A percentile compares a stretch with the other conserved stretches of the same genome.
phyloP scores from a whole-genome alignment of 2,797 vertebrate species.

The Enteromius mattozi region DNA sequence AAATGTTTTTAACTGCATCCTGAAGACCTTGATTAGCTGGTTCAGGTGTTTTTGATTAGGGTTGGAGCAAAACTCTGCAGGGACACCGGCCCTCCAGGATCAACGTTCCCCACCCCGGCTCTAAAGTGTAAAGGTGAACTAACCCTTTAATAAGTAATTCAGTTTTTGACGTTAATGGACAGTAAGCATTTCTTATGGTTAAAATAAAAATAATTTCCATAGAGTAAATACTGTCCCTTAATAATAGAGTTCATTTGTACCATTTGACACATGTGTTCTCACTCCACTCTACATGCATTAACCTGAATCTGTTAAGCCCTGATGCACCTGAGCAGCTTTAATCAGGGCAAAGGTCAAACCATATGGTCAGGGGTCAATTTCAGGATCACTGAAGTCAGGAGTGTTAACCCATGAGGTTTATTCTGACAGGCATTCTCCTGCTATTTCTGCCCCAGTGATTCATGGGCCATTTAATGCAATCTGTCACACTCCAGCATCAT shows the following conservation, averaged over 20 bases:
- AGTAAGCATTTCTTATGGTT: not conserved
- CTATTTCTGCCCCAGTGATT: conserved; percentile 54
- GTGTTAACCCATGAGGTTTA: conserved; percentile 53
- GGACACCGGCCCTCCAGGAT: too few species aligned
- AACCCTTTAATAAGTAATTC: too few species aligned
- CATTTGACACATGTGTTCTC: not conserved
- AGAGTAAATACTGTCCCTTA: not conserved
- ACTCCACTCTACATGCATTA: not conserved
- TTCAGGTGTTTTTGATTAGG: too few species aligned
- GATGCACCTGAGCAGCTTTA: conserved; percentile 43
- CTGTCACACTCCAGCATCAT: conserved; percentile 59
- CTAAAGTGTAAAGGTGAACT: too few species aligned
- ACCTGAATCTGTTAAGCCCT: conserved; percentile 35
- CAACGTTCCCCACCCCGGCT: too few species aligned
- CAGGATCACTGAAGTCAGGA: conserved; percentile 37
- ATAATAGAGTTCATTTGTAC: not conserved
- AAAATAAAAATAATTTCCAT: not conserved
- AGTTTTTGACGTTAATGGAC: not conserved
- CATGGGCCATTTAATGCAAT: conserved; percentile 59
- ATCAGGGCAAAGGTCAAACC: conserved; percentile 44
- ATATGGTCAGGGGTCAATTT: conserved; percentile 44
- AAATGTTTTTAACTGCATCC: too few species aligned
- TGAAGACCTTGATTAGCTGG: too few species aligned
- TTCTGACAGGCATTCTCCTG: conserved; percentile 48
- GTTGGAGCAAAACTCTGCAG: too few species aligned